These are phyloP conservation scores for Metridium senile DNA, from an alignment of 92 coral and sea anemone species.

Conservation along the genomic window DNA sequence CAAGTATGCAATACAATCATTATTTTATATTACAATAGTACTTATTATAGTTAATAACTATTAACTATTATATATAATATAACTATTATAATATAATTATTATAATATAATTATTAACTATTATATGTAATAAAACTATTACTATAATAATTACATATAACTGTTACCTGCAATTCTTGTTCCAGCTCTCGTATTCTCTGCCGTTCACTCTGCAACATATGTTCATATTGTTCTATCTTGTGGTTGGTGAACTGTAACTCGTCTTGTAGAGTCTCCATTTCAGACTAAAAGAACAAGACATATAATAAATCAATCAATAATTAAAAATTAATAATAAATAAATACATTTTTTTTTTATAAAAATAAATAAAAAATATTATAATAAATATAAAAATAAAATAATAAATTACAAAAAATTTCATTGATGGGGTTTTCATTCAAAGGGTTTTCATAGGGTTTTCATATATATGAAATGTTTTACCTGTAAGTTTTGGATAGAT, in stretches of 20 bases:
- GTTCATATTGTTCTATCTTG: constrained; percentile 86
- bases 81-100: too few species aligned
- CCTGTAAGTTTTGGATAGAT: constrained; percentile 91
- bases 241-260: constrained; percentile 93
- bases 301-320: not conserved
- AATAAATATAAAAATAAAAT: not conserved
- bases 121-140: not conserved
- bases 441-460: too few species aligned
- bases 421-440: too few species aligned
- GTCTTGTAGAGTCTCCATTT: constrained; percentile 89
- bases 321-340: not conserved
- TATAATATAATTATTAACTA: too few species aligned
- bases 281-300: constrained; percentile 52
- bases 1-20: too few species aligned
- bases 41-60: too few species aligned
- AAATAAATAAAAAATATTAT: too few species aligned
- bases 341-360: not conserved
- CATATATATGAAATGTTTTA: too few species aligned
- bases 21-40: too few species aligned
- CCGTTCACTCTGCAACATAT: constrained; percentile 75
- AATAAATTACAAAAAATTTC: too few species aligned
- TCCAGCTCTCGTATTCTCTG: constrained; percentile 80
- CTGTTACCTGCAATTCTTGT: constrained; percentile 83
- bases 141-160: not conserved
- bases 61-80: too few species aligned